Percentiles rank a stretch among this genome's conserved stretches.
Conservation (phyloP, 2,888 invertebrate species). For the Rapana venosa region DNA sequence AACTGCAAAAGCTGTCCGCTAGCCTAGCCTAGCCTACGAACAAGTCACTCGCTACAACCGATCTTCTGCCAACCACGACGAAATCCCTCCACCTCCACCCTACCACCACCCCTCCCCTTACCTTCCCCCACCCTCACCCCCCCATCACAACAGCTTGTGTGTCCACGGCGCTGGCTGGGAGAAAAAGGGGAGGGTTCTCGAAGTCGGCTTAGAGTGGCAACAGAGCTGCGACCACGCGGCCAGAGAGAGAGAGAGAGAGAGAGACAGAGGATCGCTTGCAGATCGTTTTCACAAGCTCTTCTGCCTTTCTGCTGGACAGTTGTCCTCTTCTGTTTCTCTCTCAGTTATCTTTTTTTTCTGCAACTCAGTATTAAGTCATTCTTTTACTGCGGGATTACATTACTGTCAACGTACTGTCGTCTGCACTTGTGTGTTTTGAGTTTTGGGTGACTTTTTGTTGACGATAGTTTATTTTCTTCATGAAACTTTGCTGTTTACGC, state of each 20-base stretch:
- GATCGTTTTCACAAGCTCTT: neutral
- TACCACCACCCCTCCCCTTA: neutral
- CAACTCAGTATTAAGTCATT: neutral
- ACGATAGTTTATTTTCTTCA: too few relatives aligned
- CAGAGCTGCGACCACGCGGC: neutral
- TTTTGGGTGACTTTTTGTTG: too few relatives aligned
- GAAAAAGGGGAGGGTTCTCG: neutral
- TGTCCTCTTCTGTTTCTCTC: neutral
- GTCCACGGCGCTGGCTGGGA: neutral
- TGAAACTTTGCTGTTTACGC: too few relatives aligned
- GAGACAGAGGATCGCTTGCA: neutral
- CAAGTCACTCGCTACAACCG: neutral
- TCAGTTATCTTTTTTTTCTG: neutral
- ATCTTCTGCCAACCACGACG: neutral
- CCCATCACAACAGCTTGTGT: slow-evolving; percentile 6
- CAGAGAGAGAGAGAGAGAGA: neutral
- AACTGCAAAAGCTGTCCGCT: neutral
- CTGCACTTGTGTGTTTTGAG: neutral
- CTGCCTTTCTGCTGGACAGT: neutral
- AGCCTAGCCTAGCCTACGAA: neutral
- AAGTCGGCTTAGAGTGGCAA: neutral
- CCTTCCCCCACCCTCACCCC: neutral
- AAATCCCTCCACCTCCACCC: neutral
- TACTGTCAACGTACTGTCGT: neutral
- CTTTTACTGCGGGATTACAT: neutral